These are phyloP conservation scores for Saturnia pavonia DNA, from an alignment of 2,888 invertebrate genomes.

Conservation along the genomic window DNA sequence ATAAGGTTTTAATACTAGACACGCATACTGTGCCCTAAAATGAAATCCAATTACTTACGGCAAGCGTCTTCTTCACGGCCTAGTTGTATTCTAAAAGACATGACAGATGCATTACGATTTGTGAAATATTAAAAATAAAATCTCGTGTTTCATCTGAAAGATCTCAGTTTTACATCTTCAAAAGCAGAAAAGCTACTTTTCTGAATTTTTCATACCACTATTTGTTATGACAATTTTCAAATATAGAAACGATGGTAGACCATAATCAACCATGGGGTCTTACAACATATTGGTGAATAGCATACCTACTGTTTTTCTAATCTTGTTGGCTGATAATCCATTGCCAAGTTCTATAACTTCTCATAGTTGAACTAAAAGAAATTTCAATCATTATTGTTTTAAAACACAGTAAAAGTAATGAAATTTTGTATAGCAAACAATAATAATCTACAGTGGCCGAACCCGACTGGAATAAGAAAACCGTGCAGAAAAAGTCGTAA, in stretches of 20 bases:
- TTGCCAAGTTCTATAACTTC: no score
- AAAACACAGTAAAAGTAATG: no score
- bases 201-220: background rate
- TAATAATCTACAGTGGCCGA: no score
- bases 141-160: conserved; percentile 21
- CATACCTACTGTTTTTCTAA: no score
- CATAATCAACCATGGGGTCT: background rate
- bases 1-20: background rate
- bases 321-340: no score
- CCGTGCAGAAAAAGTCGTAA: no score
- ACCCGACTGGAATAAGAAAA: no score
- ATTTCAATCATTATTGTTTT: no score
- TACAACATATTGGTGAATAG: no score
- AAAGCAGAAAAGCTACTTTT: background rate
- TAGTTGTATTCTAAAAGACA: conserved; percentile 3
- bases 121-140: conserved; percentile 10
- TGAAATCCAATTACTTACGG: background rate
- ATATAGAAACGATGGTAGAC: background rate
- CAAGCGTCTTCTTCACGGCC: background rate
- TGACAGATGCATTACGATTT: conserved; percentile 5
- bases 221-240: background rate
- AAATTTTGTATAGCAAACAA: no score
- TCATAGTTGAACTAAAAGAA: no score
- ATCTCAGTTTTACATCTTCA: conserved; percentile 12
- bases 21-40: background rate